Base-by-base conservation (phyloP, 2,797 vertebrate genomes). In the Chrosomus eos region DNA sequence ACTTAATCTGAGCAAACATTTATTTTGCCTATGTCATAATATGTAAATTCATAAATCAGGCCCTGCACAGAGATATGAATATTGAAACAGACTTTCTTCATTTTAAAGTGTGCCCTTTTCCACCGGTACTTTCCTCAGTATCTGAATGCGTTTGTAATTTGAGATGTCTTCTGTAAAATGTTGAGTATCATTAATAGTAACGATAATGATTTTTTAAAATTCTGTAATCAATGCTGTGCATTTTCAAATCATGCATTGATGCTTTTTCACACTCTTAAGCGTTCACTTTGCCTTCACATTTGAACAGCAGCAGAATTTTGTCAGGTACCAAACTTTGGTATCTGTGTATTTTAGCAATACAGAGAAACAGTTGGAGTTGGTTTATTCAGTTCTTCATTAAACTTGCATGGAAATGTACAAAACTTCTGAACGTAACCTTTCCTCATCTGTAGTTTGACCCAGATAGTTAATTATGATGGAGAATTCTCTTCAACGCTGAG, bases 371-470 rank as follows among this genome's bases (percentile, higher is more conserved):
- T 78, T 16, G 43, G 51, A 7, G 18, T 64, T 76, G 51, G 48
- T 55, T 71, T 36, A 72, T 82, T 76, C 33, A 64, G 26, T 66
- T 78, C 19, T 71, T 72, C 28, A 53, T 82, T 77, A 76, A 60
- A 76, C 64, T 43, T 71, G 62, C 31, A 76, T 38, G 62, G 26
- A 83, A 86, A 70, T 82, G 66, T 7, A 70, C 36, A 19, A 23
- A 60, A 86, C 74, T 64, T 90, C 85, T 88, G 85, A 86, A 85
- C 71, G 55, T 62, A 83, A 82, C 79, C 60, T 55, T 60, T 74
- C 74, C 70, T 90, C 88, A 87, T 87, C 83, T 86, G 87, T 76
- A 85, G 71, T 85, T 81, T 90, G 89, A 89, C 86, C 89, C 85
- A 38, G 74, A 87, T 77, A 85, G 81, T 87, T 88, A 74, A 89